A percentile compares a stretch with the other conserved stretches of the same genome.
These are phyloP conservation scores for Cydia fagiglandana DNA, from an alignment of 1,140 invertebrate species.

Conservation along the genomic window DNA sequence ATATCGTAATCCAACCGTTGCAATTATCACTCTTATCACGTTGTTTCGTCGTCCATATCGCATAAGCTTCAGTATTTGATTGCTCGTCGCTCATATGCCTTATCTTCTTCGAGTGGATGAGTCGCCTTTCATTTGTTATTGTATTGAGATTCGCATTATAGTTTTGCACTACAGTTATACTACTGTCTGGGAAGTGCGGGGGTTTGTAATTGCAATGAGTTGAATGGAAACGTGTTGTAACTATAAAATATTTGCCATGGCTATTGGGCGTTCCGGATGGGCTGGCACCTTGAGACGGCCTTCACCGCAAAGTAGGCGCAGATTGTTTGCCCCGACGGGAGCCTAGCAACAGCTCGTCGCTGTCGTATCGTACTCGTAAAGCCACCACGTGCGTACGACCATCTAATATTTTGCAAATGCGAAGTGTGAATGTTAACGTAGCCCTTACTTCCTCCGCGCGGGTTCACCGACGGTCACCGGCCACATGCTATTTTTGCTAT, in stretches of 20 bases:
- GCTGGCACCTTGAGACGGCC: conserved; percentile 46
- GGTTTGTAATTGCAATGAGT: conserved; percentile 37
- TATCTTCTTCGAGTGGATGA: conserved; percentile 3
- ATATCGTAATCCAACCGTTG: conserved; percentile 18
- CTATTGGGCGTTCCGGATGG: conserved; percentile 42
- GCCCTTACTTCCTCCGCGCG: conserved; percentile 14
- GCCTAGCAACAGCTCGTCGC: conserved; percentile 9
- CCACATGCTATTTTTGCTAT: conserved; percentile 28
- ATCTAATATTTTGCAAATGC: background rate
- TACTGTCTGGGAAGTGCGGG: background rate
- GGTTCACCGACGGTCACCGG: conserved; percentile 29
- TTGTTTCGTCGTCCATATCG: conserved; percentile 18
- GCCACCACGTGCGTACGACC: background rate
- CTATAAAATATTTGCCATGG: conserved; percentile 33
- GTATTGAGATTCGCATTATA: background rate
- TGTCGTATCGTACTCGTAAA: background rate
- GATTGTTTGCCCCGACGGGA: conserved; percentile 32
- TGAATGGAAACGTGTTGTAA: conserved; percentile 39
- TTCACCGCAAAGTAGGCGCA: conserved; percentile 40
- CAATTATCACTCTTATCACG: conserved; percentile 25
- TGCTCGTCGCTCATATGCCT: conserved; percentile 13
- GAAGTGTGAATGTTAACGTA: conserved; percentile 13
- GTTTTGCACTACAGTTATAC: background rate
- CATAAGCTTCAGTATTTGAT: conserved; percentile 1
- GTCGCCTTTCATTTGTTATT: conserved; percentile 9